Evolutionary conservation across 2,113 vertebrate species (phyloP).

Genomic region (Trichomycterus rosablanca): DNA sequence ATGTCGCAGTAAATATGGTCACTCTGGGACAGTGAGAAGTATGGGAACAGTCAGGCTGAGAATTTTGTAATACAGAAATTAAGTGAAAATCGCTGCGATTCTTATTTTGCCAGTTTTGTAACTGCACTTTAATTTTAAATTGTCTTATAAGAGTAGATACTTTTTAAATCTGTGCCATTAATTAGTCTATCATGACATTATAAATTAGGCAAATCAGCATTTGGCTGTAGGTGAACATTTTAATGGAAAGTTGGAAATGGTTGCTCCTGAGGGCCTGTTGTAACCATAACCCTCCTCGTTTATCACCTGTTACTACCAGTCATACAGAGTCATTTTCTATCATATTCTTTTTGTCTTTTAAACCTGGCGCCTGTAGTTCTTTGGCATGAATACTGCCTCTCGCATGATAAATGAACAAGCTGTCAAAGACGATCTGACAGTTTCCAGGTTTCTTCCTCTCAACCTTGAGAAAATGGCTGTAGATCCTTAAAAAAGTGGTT

Average conservation of each 20-base stretch:
- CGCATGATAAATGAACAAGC: conserved; percentile 5
- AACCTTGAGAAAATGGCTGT: conserved; percentile 51
- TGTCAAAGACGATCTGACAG: conserved; percentile 11
- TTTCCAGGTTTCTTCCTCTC: conserved; percentile 35
- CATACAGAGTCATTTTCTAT: conserved; percentile 11
- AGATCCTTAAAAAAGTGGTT: conserved; percentile 52
- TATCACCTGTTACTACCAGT: conserved; percentile 53
- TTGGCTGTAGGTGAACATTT: conserved; percentile 77
- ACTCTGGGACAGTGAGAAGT: too few species aligned
- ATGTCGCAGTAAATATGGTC: too few species aligned
- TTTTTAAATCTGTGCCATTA: conserved; percentile 81
- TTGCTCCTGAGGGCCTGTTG: conserved; percentile 64
- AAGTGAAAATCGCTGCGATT: too few species aligned
- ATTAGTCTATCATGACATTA: conserved; percentile 89
- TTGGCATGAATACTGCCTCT: not conserved
- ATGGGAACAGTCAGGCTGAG: too few species aligned
- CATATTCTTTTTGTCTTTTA: not conserved
- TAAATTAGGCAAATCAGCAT: conserved; percentile 88
- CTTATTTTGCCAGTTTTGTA: too few species aligned
- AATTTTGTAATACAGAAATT: too few species aligned
- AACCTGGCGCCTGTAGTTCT: not conserved
- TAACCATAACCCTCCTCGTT: conserved; percentile 49
- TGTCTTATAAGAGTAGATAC: not conserved
- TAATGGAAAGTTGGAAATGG: conserved; percentile 80
- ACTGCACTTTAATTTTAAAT: too few species aligned